These are phyloP conservation scores for Mastomys natalensis DNA, from an alignment of 2,113 vertebrate species.

Conservation along the genomic window DNA sequence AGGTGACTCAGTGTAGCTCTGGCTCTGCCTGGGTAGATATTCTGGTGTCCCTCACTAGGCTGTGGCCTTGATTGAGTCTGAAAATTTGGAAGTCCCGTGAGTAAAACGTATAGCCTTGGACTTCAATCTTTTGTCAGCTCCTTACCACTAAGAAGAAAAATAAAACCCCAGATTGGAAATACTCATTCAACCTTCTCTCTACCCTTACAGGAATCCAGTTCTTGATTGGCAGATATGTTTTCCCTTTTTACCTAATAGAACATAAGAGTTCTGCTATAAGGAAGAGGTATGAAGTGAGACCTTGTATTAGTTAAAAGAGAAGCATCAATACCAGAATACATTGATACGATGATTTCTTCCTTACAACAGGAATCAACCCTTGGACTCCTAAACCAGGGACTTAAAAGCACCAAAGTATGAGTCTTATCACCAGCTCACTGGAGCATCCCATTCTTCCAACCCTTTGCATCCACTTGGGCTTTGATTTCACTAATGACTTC, in stretches of 20 bases:
- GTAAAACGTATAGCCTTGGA: conserved; percentile 6
- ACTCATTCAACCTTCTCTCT: background rate
- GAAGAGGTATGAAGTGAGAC: background rate
- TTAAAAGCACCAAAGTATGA: background rate
- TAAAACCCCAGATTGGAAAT: background rate
- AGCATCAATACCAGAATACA: background rate
- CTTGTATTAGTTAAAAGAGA: background rate
- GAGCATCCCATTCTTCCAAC: background rate
- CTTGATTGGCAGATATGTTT: background rate
- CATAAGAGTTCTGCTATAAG: background rate
- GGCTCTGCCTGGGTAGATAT: background rate
- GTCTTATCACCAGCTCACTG: background rate
- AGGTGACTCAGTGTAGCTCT: background rate
- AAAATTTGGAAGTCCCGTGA: conserved; percentile 4
- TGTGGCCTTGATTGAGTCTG: background rate
- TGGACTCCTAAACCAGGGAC: background rate
- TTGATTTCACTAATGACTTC: background rate
- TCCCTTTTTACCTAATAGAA: background rate
- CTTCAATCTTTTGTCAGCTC: conserved; percentile 20
- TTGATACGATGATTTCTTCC: background rate
- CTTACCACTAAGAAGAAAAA: background rate
- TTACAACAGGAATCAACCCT: background rate
- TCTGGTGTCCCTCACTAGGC: background rate
- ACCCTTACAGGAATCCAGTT: background rate
- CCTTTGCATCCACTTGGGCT: no score